Percentiles rank a stretch among this genome's conserved stretches.
These are phyloP conservation scores for Acromyrmex echinatior DNA, from an alignment of 1,140 invertebrate genomes.

Conservation along the genomic window DNA sequence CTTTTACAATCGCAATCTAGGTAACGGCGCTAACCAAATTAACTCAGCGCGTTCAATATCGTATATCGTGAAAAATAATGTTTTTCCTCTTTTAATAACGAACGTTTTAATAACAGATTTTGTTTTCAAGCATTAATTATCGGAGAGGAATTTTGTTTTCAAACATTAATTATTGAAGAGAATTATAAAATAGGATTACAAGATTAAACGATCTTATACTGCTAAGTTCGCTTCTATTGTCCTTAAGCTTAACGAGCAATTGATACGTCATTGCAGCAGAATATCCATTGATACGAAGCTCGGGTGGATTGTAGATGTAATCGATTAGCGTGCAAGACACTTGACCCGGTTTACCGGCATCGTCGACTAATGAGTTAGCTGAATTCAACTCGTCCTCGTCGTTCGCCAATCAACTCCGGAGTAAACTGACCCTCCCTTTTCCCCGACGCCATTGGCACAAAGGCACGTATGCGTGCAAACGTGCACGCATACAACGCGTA, in stretches of 20 bases:
- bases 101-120: slow-evolving; percentile 5
- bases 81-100: neutral
- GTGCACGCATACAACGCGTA: too few species aligned
- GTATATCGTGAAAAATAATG: neutral
- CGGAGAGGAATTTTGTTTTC: too few species aligned
- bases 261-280: slow-evolving; percentile 30
- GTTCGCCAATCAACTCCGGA: slow-evolving; percentile 22
- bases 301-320: slow-evolving; percentile 64
- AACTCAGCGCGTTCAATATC: neutral
- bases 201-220: neutral
- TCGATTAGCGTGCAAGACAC: slow-evolving; percentile 64
- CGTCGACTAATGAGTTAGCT: slow-evolving; percentile 74
- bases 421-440: slow-evolving; percentile 31
- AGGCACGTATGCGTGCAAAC: neutral
- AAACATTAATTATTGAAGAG: too few species aligned
- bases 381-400: slow-evolving; percentile 50
- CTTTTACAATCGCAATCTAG: slow-evolving; percentile 11
- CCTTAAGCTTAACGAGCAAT: slow-evolving; percentile 4
- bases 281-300: slow-evolving; percentile 20
- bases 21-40: slow-evolving; percentile 31
- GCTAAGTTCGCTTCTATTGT: neutral
- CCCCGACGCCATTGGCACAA: slow-evolving; percentile 33
- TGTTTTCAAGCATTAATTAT: neutral
- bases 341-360: slow-evolving; percentile 75
- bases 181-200: neutral